Evolutionary conservation across 2,113 vertebrate species (phyloP), one percentile per base, ranked within the genome.

Genomic region (Xiphophorus hellerii): DNA sequence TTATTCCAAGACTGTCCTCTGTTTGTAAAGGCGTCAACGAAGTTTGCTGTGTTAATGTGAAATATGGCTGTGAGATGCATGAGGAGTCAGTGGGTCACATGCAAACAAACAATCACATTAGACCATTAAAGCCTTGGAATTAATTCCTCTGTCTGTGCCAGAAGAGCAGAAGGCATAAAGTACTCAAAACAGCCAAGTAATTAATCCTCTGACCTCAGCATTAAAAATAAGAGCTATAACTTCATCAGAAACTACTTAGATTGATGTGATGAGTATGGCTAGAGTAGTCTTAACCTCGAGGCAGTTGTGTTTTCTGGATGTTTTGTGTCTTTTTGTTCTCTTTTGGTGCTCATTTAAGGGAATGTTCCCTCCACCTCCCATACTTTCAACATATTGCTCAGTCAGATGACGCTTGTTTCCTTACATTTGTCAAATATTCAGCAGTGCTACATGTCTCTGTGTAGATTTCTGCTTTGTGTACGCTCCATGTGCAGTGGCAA

Each of bases 161-260:
- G 62, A 58, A 33, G 69, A 79, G 73, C 74, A 22, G 48, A 28
- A 74, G 66, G 76, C 77, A 78, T 76, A 68, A 79, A 73, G 44
- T 64, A 73, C 5, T 42, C 73, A 35, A 66, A 73, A 42, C 74
- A 71, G 70, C 28, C 3, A 7, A 74, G 64, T 60, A 54, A 77
- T 82, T 84, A 82, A 87, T 83, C 80, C 63, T 69, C 74, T 31
- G 69, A 80, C 61, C 77, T 81, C 11, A 14, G 22, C 63, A 1
- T 71, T 65, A 73, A 78, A 44, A 74, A 69, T 27, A 12, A 8
- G n/a, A 77, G 71, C 29, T 30, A 33, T 51, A 12, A 62, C 29
- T 33, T 33, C 4, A 8, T 13, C 69, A 61, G 31, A 25, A 69
- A 35, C 37, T 0, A 39, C 63, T 60, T 65, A 51, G 39, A 62